Conservation (phyloP, 2,113 vertebrate species). For the Ahaetulla prasina region DNA sequence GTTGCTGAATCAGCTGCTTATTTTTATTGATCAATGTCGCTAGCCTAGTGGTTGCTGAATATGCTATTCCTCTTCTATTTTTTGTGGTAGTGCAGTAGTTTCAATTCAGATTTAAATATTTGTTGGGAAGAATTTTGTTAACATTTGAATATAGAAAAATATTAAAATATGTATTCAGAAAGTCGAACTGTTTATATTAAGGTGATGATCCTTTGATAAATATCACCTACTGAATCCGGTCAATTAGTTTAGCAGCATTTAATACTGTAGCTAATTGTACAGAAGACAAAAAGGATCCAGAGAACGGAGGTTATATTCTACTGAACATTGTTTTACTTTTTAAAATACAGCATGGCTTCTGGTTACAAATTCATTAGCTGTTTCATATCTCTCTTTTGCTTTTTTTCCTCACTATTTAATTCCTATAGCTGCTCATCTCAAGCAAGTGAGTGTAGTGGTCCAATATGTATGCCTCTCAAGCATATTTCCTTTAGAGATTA, state of each 20-base stretch:
- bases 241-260: constrained; percentile 6
- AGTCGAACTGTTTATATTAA: neutral
- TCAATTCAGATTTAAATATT: neutral
- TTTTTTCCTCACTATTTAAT: neutral
- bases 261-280: constrained; percentile 1
- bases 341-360: constrained; percentile 7
- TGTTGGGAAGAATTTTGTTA: rapidly evolving
- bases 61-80: neutral
- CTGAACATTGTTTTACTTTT: constrained; percentile 1
- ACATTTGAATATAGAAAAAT: rapidly evolving
- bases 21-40: neutral
- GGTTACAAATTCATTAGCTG: neutral
- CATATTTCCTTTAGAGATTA: neutral
- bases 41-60: rapidly evolving
- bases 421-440: neutral
- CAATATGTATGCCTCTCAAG: neutral
- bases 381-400: neutral
- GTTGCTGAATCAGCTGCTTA: neutral
- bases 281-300: neutral
- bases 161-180: constrained; percentile 25
- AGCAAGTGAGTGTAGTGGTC: neutral
- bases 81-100: neutral
- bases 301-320: neutral
- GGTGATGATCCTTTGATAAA: constrained; percentile 34
- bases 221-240: constrained; percentile 46